These are phyloP conservation scores for Lacerta bilineata DNA, from an alignment of 2,797 vertebrate species.

Conservation along the genomic window DNA sequence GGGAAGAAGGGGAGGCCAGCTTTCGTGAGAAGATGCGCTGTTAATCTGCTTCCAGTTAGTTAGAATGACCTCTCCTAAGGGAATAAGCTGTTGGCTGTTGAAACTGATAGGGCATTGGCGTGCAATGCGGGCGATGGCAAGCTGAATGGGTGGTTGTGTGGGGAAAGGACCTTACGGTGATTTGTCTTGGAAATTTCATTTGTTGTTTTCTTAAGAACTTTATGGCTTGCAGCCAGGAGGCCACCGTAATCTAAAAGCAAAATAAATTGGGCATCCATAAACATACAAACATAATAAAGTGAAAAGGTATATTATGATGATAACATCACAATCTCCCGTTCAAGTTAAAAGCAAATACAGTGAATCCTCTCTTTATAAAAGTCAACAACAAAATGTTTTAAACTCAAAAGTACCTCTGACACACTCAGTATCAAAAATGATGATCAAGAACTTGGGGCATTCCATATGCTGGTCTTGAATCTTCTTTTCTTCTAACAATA, in stretches of 20 bases:
- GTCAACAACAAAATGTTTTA: neutral
- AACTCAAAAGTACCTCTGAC: neutral
- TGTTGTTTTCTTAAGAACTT: neutral
- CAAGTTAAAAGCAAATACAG: neutral
- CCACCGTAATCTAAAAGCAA: neutral
- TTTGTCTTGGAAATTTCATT: neutral
- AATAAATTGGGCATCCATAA: neutral
- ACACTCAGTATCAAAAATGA: neutral
- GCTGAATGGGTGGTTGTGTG: constrained; percentile 8
- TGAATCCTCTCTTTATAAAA: neutral
- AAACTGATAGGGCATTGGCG: constrained; percentile 5
- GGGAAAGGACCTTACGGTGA: neutral
- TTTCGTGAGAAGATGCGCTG: constrained; percentile 36
- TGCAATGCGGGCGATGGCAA: neutral
- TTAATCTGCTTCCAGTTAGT: constrained; percentile 59
- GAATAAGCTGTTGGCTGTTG: constrained; percentile 42
- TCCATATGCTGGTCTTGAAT: neutral
- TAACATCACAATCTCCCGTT: neutral
- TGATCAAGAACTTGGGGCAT: neutral
- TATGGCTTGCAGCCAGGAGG: neutral
- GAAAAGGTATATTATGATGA: neutral
- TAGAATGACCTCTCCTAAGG: constrained; percentile 45
- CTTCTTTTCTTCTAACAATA: too few relatives aligned
- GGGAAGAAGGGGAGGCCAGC: neutral
- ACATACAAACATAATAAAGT: neutral